Base-by-base conservation (phyloP, 2,888 invertebrate genomes). In the Rotaria socialis region DNA sequence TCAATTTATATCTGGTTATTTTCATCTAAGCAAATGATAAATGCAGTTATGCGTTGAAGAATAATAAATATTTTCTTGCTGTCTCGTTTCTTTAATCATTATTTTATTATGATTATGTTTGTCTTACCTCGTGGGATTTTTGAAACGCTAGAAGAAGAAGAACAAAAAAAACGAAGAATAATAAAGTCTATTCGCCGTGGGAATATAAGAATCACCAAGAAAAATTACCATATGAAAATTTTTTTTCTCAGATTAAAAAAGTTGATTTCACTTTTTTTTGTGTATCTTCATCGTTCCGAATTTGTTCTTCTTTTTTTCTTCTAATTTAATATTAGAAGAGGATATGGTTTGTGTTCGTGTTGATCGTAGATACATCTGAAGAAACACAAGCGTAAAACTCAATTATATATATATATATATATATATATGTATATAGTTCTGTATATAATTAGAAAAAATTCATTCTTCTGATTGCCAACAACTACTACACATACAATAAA, bases 111-210 rank as follows among this genome's bases (percentile, higher is more conserved):
- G 67, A 67, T 67, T 67, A 35, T 67, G 19, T 24, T 80, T 41
- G 8, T 43, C 80, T 80, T 80, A 80, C 80, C 80, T 80, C 43
- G 47, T 80, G 47, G 80, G 80, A 80, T 24, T 80, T 47, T 80
- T 80, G 80, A 47, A 47, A 5, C 80, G 80, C 80, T 80, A 80
- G 47, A 80, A 80, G 16, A 80, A 11, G 35, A 35, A 35, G 35
- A 35, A 35, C 35, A 35, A 35, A 35, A 50, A 80, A 80, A 80
- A n/a, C 47, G 19, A 75, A 75, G 22, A 43, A n/a, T 24, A 35
- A 67, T 67, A 67, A 35, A 67, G 11, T 67, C 35, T 16, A 14
- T 35, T 16, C 35, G 2, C 35, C 67, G 35, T 27, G 27, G 67
- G 67, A 67, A 67, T 67, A 35, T 19, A 16, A 67, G 67, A 35